Evolutionary conservation across 2,113 vertebrate genomes (phyloP).

Genomic region (Acrocephalus arundinaceus): DNA sequence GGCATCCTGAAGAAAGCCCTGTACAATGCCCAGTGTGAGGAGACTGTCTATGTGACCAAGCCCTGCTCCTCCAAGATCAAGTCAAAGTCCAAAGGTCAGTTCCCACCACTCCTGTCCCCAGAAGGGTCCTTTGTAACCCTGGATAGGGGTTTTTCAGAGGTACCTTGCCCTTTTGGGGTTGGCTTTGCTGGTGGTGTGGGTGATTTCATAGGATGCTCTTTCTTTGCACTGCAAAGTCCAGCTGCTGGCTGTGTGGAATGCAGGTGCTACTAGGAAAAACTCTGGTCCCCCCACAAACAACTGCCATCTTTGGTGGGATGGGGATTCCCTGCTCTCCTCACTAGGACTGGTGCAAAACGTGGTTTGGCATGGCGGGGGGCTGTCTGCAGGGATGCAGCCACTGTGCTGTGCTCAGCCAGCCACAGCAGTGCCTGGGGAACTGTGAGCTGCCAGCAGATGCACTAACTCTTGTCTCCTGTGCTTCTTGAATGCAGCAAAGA

Average conservation of each 20-base stretch:
- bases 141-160: neutral
- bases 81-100: conserved; percentile 86
- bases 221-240: neutral
- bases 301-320: neutral
- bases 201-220: neutral
- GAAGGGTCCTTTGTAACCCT: neutral
- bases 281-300: neutral
- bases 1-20: conserved; percentile 90
- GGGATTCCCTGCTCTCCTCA: neutral
- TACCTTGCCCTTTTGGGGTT: neutral
- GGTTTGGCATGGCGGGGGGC: neutral
- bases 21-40: conserved; percentile 90
- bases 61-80: conserved; percentile 88
- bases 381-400: neutral
- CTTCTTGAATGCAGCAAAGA: conserved; percentile 78
- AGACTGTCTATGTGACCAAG: conserved; percentile 87
- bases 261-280: neutral
- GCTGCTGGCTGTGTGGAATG: neutral
- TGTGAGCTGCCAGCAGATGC: rapidly evolving
- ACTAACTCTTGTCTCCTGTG: conserved; percentile 28
- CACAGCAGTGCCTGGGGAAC: neutral
- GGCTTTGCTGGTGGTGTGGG: neutral
- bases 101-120: neutral
- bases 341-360: neutral
- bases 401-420: rapidly evolving